These are phyloP conservation scores for Araneus ventricosus DNA, from an alignment of 1,140 invertebrate species.

Conservation along the genomic window DNA sequence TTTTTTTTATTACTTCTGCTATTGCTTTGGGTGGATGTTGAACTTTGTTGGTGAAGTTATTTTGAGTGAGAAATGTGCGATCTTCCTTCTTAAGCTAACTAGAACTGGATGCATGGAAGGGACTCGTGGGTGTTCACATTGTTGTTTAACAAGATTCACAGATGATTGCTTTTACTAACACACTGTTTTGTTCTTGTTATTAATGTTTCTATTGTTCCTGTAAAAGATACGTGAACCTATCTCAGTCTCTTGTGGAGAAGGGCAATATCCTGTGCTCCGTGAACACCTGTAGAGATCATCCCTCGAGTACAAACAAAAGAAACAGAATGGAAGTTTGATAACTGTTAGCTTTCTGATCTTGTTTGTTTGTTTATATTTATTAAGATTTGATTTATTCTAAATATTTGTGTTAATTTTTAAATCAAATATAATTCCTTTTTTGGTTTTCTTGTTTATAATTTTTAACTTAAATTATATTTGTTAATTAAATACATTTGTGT, in stretches of 20 bases:
- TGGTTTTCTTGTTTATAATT: slow-evolving; percentile 27
- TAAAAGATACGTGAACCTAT: background rate
- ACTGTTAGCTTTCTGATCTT: background rate
- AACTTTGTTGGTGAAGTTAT: slow-evolving; percentile 33
- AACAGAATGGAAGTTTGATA: slow-evolving; percentile 15
- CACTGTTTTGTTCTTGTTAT: slow-evolving; percentile 14
- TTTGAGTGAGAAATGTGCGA: slow-evolving; percentile 25
- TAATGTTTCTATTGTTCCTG: slow-evolving; percentile 25
- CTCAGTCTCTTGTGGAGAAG: background rate
- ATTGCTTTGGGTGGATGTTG: slow-evolving; percentile 35
- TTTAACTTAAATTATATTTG: slow-evolving; percentile 33
- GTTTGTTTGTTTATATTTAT: slow-evolving; percentile 51
- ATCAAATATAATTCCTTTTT: slow-evolving; percentile 14
- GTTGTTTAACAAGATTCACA: background rate
- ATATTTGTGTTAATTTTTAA: slow-evolving; percentile 30
- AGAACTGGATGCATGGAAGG: slow-evolving; percentile 8
- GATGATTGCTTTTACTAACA: slow-evolving; percentile 50
- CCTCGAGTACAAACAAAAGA: slow-evolving; percentile 23
- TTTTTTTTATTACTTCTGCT: slow-evolving; percentile 25
- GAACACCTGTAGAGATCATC: slow-evolving; percentile 17
- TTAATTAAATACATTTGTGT: background rate
- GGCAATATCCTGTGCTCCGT: slow-evolving; percentile 2
- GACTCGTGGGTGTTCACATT: background rate
- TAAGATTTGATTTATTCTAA: slow-evolving; percentile 41
- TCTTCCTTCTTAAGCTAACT: background rate